Evolutionary conservation across 2,888 invertebrate genomes (phyloP), one percentile per base, ranked within the genome.

Genomic region (Andricus curvator): DNA sequence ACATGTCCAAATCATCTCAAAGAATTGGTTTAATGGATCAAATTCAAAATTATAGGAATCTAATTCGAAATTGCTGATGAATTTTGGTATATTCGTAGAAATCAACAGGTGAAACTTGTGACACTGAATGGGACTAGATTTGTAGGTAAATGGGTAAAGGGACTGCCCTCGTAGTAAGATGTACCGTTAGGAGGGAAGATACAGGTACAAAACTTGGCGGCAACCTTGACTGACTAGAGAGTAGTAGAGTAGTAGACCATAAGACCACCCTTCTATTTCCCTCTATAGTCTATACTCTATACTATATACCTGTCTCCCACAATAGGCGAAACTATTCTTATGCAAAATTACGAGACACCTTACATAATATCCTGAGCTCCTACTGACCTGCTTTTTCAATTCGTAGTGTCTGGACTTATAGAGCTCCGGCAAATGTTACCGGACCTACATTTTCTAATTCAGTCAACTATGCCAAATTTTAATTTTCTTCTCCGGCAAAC

Each of bases 121-220:
- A 9, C 3, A 11, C 4, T 22, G 56, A 56, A 56, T 56, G 56
- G 56, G 56, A 22, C 56, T 11, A n/a, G n/a, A 20, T 48, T 20
- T 20, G 8, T 1, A 66, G 37, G 11, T 67, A n/a, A 67, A 68
- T 77, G 80, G 74, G 80, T 81, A 77, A 78, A 80, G 80, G 78
- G 80, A 78, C 78, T 67, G 2, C 44, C n/a, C 64, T 67, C 41
- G 41, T 64, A 67, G 78, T 81, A 82, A 82, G 80, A 81, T 80
- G 81, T 82, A 68, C 76, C 80, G 81, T 48, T 48, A 70, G 22
- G 22, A 48, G 25, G 25, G 48, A 85, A 67, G 81, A 86, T 62
- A 62, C 88, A 88, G 89, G 89, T 89, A 88, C 86, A 86, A 88
- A 85, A 82, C 83, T 84, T 84, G 86, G 88, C 90, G 89, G 89